These are phyloP conservation scores for Nothobranchius kuhntae DNA, from an alignment of 2,113 vertebrate genomes.

Conservation along the genomic window DNA sequence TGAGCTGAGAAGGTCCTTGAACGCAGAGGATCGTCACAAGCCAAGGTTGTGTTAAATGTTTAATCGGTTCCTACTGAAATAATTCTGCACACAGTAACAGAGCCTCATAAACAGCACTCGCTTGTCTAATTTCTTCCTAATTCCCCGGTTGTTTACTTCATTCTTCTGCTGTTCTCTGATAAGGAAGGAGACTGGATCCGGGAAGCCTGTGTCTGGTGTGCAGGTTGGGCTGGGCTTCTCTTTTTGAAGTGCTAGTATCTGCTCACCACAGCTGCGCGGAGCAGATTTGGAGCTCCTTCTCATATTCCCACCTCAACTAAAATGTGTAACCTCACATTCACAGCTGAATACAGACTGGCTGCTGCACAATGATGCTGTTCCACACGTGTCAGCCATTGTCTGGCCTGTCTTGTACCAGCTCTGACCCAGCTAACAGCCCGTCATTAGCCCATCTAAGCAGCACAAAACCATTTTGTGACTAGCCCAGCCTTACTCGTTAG, in stretches of 20 bases:
- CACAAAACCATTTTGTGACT: constrained; percentile 43
- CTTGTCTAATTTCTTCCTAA: constrained; percentile 56
- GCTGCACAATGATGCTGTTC: constrained; percentile 61
- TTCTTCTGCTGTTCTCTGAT: constrained; percentile 73
- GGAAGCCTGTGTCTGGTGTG: constrained; percentile 26
- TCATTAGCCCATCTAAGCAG: constrained; percentile 43
- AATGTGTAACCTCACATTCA: constrained; percentile 37
- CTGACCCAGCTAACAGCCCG: constrained; percentile 47
- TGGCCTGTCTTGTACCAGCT: constrained; percentile 52
- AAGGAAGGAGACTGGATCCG: constrained; percentile 48
- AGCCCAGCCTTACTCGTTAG: constrained; percentile 50
- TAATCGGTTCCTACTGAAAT: no score
- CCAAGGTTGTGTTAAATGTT: constrained; percentile 39
- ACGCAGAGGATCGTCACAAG: constrained; percentile 53
- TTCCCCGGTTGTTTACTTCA: constrained; percentile 47
- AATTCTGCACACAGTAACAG: constrained; percentile 19
- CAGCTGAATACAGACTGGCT: constrained; percentile 49
- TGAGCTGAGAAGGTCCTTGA: constrained; percentile 60
- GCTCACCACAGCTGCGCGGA: constrained; percentile 53
- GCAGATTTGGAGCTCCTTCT: constrained; percentile 37
- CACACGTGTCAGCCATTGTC: constrained; percentile 58
- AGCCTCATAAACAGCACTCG: constrained; percentile 36
- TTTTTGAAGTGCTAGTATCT: constrained; percentile 75
- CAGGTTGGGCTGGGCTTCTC: constrained; percentile 40
- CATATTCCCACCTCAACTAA: constrained; percentile 44